phyloP scores from a whole-genome alignment of 2,888 invertebrate genomes.

The Dasysyrphus tricinctus region DNA sequence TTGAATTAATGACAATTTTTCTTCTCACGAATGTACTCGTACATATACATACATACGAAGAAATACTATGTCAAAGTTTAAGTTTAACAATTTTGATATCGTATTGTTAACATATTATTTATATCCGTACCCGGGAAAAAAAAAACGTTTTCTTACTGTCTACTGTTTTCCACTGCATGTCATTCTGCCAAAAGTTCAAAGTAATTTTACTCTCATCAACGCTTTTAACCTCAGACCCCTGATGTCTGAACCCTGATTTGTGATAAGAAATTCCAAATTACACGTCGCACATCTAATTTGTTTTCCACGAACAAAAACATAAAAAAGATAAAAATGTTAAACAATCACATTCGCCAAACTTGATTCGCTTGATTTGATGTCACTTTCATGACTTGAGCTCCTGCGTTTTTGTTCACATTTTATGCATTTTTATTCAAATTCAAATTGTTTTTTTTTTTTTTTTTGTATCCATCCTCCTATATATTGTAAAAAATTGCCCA shows the following conservation, averaged over 20 bases:
- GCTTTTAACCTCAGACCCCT: conserved; percentile 25
- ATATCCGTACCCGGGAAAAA: too few relatives aligned
- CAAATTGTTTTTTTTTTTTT: not conserved
- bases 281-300: conserved; percentile 42
- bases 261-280: conserved; percentile 20
- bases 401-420: conserved; percentile 23
- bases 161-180: not conserved
- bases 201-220: conserved; percentile 1
- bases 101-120: too few relatives aligned
- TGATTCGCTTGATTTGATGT: conserved; percentile 66
- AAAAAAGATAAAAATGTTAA: not conserved
- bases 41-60: too few relatives aligned
- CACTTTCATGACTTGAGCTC: conserved; percentile 62
- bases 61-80: too few relatives aligned
- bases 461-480: conserved; percentile 17
- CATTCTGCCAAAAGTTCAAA: conserved; percentile 13
- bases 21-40: too few relatives aligned
- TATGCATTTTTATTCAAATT: conserved; percentile 67
- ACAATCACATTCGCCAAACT: conserved; percentile 53
- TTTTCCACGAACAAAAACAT: conserved; percentile 10
- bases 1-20: too few relatives aligned
- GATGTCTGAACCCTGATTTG: conserved; percentile 39
- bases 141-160: not conserved
- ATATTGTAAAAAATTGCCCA: not conserved
- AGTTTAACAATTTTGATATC: too few relatives aligned